A percentile compares a stretch with the other conserved stretches of the same genome.
These are phyloP conservation scores for Synaphobranchus kaupii DNA, from an alignment of 2,797 vertebrate species.

Conservation along the genomic window DNA sequence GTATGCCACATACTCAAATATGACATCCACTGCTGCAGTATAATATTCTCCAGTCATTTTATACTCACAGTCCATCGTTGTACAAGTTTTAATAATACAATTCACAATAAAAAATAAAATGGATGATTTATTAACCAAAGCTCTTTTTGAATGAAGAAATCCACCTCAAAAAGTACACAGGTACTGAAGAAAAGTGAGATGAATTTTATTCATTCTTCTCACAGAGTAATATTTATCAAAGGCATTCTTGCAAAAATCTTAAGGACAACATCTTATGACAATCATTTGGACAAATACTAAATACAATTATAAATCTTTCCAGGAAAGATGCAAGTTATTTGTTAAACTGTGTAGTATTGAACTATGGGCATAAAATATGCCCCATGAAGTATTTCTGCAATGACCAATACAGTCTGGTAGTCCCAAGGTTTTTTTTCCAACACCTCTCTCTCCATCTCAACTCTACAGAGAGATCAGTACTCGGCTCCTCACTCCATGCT, in stretches of 20 bases:
- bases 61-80: neutral
- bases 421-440: neutral
- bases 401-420: neutral
- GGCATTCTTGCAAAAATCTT: slow-evolving; percentile 32
- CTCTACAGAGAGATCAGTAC: neutral
- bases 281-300: slow-evolving; percentile 31
- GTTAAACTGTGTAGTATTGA: neutral
- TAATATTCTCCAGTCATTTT: neutral
- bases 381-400: neutral
- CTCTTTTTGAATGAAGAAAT: neutral
- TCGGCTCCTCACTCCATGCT: neutral
- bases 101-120: slow-evolving; percentile 15
- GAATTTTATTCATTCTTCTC: slow-evolving; percentile 48
- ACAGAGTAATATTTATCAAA: slow-evolving; percentile 31
- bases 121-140: slow-evolving; percentile 11
- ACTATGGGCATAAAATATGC: neutral
- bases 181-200: neutral
- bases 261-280: slow-evolving; percentile 23
- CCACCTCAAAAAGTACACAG: slow-evolving; percentile 45
- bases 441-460: neutral
- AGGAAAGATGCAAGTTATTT: slow-evolving; percentile 27
- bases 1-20: neutral
- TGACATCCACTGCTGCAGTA: neutral
- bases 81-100: neutral
- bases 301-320: slow-evolving; percentile 45